Evolutionary conservation across 2,113 vertebrate genomes (phyloP).

Genomic region (Megaceryle maxima): DNA sequence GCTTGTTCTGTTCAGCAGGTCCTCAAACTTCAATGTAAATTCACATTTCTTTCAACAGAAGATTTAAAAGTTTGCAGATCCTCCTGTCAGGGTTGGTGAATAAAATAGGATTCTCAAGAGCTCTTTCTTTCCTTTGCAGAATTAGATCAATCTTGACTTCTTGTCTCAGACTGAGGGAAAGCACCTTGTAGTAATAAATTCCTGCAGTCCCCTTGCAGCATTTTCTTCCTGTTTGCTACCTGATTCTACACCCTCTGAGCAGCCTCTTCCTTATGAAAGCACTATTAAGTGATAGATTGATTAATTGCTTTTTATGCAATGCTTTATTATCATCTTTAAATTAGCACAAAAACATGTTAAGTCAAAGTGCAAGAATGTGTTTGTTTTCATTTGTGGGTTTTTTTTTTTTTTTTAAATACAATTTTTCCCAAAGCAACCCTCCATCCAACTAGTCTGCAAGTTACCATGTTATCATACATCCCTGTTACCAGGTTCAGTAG

Average conservation of each 20-base stretch:
- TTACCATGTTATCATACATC: not conserved
- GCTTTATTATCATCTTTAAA: slow-evolving; percentile 26
- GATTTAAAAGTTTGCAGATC: not conserved
- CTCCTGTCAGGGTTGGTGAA: not conserved
- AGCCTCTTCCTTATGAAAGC: not conserved
- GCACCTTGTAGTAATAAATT: not conserved
- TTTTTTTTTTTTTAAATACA: not conserved
- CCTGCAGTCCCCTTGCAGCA: not conserved
- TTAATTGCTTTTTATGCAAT: not conserved
- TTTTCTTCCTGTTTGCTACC: not conserved
- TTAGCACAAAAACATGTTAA: not conserved
- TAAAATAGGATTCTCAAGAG: not conserved
- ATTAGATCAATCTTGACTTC: not conserved
- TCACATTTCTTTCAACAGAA: not conserved
- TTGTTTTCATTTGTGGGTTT: not conserved
- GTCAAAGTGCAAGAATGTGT: not conserved
- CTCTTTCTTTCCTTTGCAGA: not conserved
- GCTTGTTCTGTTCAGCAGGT: not conserved
- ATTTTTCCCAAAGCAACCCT: not conserved
- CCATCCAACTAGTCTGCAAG: not conserved
- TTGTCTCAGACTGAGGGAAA: not conserved
- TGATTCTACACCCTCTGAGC: not conserved
- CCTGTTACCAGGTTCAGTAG: not conserved
- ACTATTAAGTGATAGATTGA: not conserved
- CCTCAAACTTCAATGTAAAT: not conserved